Evolutionary conservation across 2,113 vertebrate genomes (phyloP), one percentile per base, ranked within the genome.

Genomic region (Xenus cinereus): DNA sequence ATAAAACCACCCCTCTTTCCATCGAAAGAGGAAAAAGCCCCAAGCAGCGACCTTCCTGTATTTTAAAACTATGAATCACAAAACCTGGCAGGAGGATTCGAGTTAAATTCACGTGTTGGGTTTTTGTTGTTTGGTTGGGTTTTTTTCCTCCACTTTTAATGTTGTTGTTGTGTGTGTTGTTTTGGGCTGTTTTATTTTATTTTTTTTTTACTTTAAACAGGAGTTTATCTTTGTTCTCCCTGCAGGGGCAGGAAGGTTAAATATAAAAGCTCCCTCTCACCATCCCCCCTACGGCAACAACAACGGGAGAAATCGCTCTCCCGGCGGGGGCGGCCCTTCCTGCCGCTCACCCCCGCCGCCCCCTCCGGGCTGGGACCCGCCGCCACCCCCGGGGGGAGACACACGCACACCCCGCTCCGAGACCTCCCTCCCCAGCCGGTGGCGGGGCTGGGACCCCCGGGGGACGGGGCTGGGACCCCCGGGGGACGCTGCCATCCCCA

Each of bases 31-130:
- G 86, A 93, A 91, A 93, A 78, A 63, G 77, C 46, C 43, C 24
- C 80, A 59, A 51, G 66, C 66, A 51, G 66, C 43, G 33, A 94
- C 74, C 82, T 95, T 91, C 92, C 93, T 94, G 93, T 67, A 45
- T 46, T 71, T 30, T 21, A 43, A 81, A 78, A 67, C 51, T 50
- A 66, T 78, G 91, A 93, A 95, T 59, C 93, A 84, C 66, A 81
- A 67, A 84, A 28, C 51, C 81, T 46, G 93, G 84, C 84, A 78
- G 66, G 10, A 71, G 59, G 59, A 72, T 87, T 90, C 3, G 6
- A 41, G 45, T 48, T 60, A 63, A 59, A 76, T 50, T 59, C 68
- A 60, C 27, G 10, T 59, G 35, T 27, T 5, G 30, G 17, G 5
- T 2, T 45, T 1, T 45, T n/a, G n/a, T n/a, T n/a, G n/a, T n/a